Evolutionary conservation across 2,113 vertebrate species (phyloP), one percentile per base, ranked within the genome.

Genomic region (Paramisgurnus dabryanus): DNA sequence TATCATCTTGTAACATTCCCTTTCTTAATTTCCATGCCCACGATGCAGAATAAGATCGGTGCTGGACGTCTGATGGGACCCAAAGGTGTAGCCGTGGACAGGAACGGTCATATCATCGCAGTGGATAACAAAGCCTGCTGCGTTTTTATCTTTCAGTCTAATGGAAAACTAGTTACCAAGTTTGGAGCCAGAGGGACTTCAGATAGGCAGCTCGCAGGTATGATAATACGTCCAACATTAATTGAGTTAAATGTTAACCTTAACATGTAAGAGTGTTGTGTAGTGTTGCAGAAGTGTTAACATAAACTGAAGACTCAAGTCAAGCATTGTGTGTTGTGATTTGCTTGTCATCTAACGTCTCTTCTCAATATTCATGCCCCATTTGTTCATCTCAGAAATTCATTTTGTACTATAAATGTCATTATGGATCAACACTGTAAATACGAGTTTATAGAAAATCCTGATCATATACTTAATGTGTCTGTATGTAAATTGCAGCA

Each of bases 61-160:
- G 95, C 96, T 0, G 97, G 97, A 7, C 94, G 95, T 49, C 93
- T 99, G 75, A 95, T 98, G 97, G 97, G 97, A 34, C 97, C 97
- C 10, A 99, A 98, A 77, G 97, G 97, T 0, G 96, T 98, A 0
- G 95, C 97, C 0, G 94, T 99, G 78, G 97, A 99, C 78, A 94
- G 95, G 60, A 99, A 99, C 0, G 97, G 97, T 6, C 97, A 99
- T 87, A 96, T 99, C 87, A 98, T 99, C 27, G 94, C 96, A 17
- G 97, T 98, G n/a, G 97, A 99, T 91, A 99, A 98, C 93, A 98
- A 98, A 82, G 97, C 96, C 8, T 99, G 97, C 89, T 98, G 96
- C 4, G 95, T 98, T 90, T 98, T 98, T 91, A 97, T 96, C 91
- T 98, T 99, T 91, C 97, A 99, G 87, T 93, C 96, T 86, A 98